These are phyloP conservation scores for Coracopsis vasa DNA, from an alignment of 2,113 vertebrate genomes.

Conservation along the genomic window DNA sequence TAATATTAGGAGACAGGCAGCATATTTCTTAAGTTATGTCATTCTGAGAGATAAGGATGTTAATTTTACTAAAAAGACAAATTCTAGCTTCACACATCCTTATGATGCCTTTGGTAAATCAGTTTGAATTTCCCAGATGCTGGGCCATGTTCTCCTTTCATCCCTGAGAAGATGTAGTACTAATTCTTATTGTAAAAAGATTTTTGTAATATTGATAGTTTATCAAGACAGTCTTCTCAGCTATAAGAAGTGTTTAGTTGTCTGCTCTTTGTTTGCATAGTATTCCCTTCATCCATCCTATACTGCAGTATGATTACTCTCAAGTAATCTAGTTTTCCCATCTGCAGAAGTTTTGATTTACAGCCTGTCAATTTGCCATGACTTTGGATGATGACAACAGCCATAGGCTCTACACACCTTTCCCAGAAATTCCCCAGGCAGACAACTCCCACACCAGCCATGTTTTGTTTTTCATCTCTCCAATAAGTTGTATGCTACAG, in stretches of 20 bases:
- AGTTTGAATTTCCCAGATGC: neutral
- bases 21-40: neutral
- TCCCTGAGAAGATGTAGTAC: neutral
- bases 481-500: neutral
- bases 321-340: neutral
- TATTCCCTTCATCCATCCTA: neutral
- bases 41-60: neutral
- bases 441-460: neutral
- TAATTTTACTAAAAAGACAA: neutral
- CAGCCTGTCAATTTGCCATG: neutral
- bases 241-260: neutral
- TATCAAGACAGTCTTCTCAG: neutral
- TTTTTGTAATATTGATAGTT: neutral
- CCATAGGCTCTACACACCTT: neutral
- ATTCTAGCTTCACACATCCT: neutral
- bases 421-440: neutral
- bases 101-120: neutral
- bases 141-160: neutral
- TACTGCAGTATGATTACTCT: neutral
- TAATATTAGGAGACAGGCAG: neutral
- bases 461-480: neutral
- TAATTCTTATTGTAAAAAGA: neutral
- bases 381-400: neutral
- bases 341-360: neutral
- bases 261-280: neutral